Evolutionary conservation across 2,888 invertebrate genomes (phyloP).

Genomic region (Diabrotica balteata): DNA sequence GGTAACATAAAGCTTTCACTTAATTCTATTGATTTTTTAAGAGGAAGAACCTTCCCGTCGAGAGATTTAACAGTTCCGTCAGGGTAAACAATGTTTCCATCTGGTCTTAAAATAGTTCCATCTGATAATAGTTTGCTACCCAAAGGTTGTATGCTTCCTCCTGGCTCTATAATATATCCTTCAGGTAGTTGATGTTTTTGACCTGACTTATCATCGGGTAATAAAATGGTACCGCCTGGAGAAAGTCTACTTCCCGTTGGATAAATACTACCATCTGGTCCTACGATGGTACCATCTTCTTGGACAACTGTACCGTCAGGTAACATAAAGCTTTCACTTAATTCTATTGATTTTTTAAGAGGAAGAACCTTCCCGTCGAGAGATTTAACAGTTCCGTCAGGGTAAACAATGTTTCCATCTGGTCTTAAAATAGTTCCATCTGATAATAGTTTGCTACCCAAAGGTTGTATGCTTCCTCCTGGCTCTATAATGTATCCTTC

Average conservation of each 20-base stretch:
- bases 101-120: not conserved
- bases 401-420: slow-evolving; percentile 1
- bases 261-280: slow-evolving; percentile 1
- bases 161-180: not conserved
- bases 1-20: not conserved
- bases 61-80: not conserved
- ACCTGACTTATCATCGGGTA: slow-evolving; percentile 1
- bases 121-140: not conserved
- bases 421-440: slow-evolving; percentile 2
- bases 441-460: not conserved
- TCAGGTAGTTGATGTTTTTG: not conserved
- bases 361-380: slow-evolving; percentile 1
- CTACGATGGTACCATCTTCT: not conserved
- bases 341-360: not conserved
- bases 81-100: slow-evolving; percentile 2
- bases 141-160: not conserved
- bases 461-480: not conserved
- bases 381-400: not conserved
- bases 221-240: not conserved
- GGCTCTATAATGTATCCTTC: not conserved
- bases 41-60: slow-evolving; percentile 2
- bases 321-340: not conserved
- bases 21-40: not conserved
- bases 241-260: slow-evolving; percentile 1
- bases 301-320: slow-evolving; percentile 1